Percentiles rank a stretch among this genome's conserved stretches.
These are phyloP conservation scores for Rhagoletis pomonella DNA, from an alignment of 1,140 invertebrate genomes.

Conservation along the genomic window DNA sequence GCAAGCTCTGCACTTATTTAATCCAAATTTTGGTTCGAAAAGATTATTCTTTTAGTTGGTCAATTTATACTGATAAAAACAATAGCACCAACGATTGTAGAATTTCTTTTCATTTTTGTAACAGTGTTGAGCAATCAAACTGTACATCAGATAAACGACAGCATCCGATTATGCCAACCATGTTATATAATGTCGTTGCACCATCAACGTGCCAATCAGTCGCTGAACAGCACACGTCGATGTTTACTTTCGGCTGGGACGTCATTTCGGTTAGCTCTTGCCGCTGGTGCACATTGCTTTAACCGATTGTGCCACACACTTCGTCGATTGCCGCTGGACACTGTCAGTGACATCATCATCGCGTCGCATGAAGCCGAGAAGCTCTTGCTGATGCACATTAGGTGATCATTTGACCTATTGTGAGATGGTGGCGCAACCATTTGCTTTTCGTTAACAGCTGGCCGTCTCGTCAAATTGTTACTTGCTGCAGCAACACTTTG, in stretches of 20 bases:
- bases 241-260: background rate
- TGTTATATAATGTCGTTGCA: background rate
- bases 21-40: too few relatives aligned
- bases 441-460: background rate
- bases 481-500: background rate
- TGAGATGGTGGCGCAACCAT: background rate
- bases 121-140: too few relatives aligned
- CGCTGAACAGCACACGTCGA: too few relatives aligned
- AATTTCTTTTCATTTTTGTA: too few relatives aligned
- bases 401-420: too few relatives aligned
- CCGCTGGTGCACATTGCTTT: background rate
- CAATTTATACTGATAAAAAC: too few relatives aligned
- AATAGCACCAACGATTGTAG: too few relatives aligned
- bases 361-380: background rate
- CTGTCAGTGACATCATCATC: constrained; percentile 34
- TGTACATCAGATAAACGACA: background rate
- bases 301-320: constrained; percentile 3
- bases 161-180: background rate
- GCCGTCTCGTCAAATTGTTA: too few relatives aligned
- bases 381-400: background rate
- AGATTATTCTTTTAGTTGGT: too few relatives aligned
- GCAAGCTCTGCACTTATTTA: too few relatives aligned
- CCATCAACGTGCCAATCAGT: background rate
- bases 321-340: background rate
- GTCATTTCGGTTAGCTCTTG: background rate